These are phyloP conservation scores for Pontoporia blainvillei DNA, from an alignment of 2,113 vertebrate genomes.

Conservation along the genomic window DNA sequence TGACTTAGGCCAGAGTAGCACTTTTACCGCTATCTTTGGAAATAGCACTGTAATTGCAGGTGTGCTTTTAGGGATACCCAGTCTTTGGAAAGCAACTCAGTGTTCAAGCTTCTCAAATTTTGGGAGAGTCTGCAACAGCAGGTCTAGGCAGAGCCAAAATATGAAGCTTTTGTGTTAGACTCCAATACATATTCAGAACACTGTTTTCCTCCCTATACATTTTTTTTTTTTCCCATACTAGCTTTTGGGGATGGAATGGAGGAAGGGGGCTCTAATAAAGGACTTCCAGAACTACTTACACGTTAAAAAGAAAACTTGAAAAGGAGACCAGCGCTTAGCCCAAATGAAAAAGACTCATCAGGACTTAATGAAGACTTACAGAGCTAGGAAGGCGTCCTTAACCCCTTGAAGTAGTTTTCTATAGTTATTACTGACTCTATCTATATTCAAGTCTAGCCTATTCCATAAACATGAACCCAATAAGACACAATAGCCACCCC, in stretches of 20 bases:
- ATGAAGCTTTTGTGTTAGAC: not conserved
- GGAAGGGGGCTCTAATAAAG: not conserved
- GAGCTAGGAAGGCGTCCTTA: not conserved
- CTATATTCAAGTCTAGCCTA: not conserved
- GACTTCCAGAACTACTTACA: not conserved
- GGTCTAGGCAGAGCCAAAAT: not conserved
- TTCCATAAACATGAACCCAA: not conserved
- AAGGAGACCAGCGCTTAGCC: not conserved
- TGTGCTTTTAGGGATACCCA: not conserved
- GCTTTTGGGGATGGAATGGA: not conserved
- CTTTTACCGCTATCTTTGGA: not conserved
- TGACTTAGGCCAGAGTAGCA: not conserved
- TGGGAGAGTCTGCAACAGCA: not conserved
- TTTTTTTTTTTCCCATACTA: not conserved
- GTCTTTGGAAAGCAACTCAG: not conserved
- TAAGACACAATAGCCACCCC: not conserved
- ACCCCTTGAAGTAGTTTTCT: not conserved
- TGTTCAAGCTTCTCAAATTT: not conserved
- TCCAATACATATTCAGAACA: not conserved
- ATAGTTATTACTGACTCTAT: not conserved
- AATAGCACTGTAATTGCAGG: not conserved
- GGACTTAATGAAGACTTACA: not conserved
- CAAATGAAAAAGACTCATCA: not conserved
- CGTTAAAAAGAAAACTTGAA: not conserved
- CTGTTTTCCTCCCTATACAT: not conserved